phyloP scores from a whole-genome alignment of 2,797 vertebrate genomes.

The Smutsia temminckii region DNA sequence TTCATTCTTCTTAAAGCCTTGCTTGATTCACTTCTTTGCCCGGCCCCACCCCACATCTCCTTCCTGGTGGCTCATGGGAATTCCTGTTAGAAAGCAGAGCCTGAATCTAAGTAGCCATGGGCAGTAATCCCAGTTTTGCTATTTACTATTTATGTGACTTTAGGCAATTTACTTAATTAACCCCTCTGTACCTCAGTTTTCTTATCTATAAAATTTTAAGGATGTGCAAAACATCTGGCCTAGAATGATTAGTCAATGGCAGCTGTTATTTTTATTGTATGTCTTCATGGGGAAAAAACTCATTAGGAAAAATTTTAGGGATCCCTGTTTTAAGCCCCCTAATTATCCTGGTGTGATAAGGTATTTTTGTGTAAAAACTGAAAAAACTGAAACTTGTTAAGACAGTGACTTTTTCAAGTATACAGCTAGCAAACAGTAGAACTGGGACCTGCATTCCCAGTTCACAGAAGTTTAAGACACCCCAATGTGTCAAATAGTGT shows the following conservation, averaged over 20 bases:
- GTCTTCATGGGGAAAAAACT: background rate
- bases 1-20: background rate
- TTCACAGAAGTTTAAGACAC: background rate
- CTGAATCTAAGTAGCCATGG: constrained; percentile 28
- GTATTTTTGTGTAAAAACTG: background rate
- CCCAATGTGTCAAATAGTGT: background rate
- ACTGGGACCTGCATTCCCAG: background rate
- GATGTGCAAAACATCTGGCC: constrained; percentile 60
- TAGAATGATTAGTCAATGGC: constrained; percentile 42
- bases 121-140: constrained; percentile 56
- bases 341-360: background rate
- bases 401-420: background rate
- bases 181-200: constrained; percentile 51
- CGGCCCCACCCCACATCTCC: background rate
- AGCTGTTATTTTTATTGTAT: constrained; percentile 41
- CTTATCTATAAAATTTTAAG: constrained; percentile 66
- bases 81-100: constrained; percentile 25
- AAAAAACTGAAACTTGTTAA: background rate
- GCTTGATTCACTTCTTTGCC: background rate
- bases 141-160: constrained; percentile 61
- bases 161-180: constrained; percentile 63
- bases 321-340: constrained; percentile 20
- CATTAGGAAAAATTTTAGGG: constrained; percentile 33
- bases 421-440: background rate
- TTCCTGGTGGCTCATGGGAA: constrained; percentile 4